A percentile compares a stretch with the other conserved stretches of the same genome.
Conservation (phyloP, 2,888 invertebrate genomes). For the Lepidochrysops patricia region DNA sequence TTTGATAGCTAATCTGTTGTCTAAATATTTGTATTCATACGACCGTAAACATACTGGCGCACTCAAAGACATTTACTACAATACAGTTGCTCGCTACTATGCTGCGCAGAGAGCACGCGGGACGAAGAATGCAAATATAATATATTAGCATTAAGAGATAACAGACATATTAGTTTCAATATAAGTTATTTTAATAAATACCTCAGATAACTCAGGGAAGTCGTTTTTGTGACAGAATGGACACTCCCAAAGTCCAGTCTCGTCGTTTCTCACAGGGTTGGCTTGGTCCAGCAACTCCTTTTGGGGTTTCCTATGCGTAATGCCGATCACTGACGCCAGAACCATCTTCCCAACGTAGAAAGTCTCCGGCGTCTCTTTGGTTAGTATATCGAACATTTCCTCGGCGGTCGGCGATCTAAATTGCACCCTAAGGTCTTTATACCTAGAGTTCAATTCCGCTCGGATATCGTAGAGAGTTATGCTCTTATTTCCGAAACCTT, state of each 20-base stretch:
- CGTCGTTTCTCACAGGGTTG: constrained; percentile 95
- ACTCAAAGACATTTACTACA: too few species aligned
- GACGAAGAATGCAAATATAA: too few species aligned
- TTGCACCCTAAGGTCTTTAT: constrained; percentile 89
- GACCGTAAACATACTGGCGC: too few species aligned
- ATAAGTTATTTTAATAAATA: too few species aligned
- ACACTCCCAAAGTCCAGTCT: constrained; percentile 97
- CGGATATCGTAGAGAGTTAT: constrained; percentile 98
- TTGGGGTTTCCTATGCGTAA: constrained; percentile 90
- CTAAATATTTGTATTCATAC: too few species aligned
- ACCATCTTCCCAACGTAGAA: constrained; percentile 93
- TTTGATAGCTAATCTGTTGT: too few species aligned
- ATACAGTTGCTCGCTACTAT: too few species aligned
- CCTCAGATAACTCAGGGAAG: constrained; percentile 94
- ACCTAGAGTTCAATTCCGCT: constrained; percentile 94
- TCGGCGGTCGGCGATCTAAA: constrained; percentile 88
- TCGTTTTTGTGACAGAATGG: constrained; percentile 97
- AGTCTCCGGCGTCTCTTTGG: constrained; percentile 96
- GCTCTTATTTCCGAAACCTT: constrained; percentile 90
- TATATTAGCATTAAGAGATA: too few species aligned
- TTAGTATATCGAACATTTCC: constrained; percentile 94
- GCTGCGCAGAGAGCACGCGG: too few species aligned
- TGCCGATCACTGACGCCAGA: constrained; percentile 85
- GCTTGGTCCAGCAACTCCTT: constrained; percentile 96
- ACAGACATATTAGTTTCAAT: too few species aligned